These are phyloP conservation scores for Micromys minutus DNA, from an alignment of 2,113 vertebrate species.

Conservation along the genomic window DNA sequence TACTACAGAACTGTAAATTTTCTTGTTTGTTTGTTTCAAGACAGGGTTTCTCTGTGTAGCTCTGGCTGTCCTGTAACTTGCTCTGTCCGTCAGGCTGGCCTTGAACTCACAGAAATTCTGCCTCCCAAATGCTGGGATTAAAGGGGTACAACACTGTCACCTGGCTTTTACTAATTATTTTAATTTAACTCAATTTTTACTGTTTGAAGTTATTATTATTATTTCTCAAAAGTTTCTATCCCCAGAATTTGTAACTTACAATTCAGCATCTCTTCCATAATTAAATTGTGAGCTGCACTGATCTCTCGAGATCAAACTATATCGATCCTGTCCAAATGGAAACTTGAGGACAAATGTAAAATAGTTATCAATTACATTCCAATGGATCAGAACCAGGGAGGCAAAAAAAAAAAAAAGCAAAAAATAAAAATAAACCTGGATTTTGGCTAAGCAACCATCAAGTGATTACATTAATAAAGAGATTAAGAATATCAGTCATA, in stretches of 20 bases:
- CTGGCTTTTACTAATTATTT: not conserved
- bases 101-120: no score
- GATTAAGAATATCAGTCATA: not conserved
- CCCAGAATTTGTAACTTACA: conserved; percentile 9
- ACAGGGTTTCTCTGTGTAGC: not conserved
- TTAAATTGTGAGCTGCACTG: conserved; percentile 47
- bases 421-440: not conserved
- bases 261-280: conserved; percentile 57
- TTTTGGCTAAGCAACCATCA: not conserved
- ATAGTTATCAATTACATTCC: conserved; percentile 40
- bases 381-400: conserved; percentile 21
- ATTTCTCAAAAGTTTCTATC: conserved; percentile 57
- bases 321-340: conserved; percentile 10
- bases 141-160: no score
- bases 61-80: not conserved
- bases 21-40: not conserved
- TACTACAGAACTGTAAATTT: not conserved
- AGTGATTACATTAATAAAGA: not conserved
- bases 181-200: conserved; percentile 41
- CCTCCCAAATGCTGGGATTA: no score
- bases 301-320: not conserved
- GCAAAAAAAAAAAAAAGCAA: not conserved
- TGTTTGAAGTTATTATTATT: conserved; percentile 52
- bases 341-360: conserved; percentile 53
- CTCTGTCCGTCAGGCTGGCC: no score